Evolutionary conservation across 2,797 vertebrate genomes (phyloP).

Genomic region (Megaceryle alcyon): DNA sequence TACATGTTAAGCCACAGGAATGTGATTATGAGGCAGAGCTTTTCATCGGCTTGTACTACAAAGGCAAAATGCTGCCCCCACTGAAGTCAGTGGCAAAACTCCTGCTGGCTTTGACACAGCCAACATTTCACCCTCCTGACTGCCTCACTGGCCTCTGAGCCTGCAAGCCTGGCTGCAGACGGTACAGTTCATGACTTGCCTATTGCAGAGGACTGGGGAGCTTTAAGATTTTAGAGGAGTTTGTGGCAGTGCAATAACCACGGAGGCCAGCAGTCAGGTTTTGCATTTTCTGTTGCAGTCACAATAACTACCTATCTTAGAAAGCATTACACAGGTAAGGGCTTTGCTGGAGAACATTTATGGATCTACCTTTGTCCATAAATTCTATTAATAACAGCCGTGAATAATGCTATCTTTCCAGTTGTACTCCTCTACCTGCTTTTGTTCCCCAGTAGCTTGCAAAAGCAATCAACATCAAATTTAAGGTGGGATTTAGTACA

Average conservation of each 20-base stretch:
- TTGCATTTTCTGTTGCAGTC: background rate
- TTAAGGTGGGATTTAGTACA: background rate
- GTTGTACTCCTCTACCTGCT: background rate
- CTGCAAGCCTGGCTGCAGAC: background rate
- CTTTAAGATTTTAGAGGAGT: background rate
- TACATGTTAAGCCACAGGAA: background rate
- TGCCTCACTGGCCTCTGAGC: fast-evolving
- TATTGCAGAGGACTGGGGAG: background rate
- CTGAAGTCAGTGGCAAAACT: background rate
- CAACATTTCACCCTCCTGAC: background rate
- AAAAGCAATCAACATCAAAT: background rate
- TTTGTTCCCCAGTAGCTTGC: background rate
- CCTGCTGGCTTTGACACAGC: background rate
- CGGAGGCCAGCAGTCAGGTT: background rate
- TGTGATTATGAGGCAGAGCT: constrained; percentile 7
- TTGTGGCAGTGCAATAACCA: background rate
- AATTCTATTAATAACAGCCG: background rate
- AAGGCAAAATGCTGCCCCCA: background rate
- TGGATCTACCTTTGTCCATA: background rate
- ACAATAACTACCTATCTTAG: background rate
- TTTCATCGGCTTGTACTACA: background rate
- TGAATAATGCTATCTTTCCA: background rate
- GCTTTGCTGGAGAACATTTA: background rate
- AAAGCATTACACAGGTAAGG: background rate
- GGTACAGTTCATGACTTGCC: background rate